phyloP scores from a whole-genome alignment of 2,888 invertebrate species.

The Diogma glabrata region DNA sequence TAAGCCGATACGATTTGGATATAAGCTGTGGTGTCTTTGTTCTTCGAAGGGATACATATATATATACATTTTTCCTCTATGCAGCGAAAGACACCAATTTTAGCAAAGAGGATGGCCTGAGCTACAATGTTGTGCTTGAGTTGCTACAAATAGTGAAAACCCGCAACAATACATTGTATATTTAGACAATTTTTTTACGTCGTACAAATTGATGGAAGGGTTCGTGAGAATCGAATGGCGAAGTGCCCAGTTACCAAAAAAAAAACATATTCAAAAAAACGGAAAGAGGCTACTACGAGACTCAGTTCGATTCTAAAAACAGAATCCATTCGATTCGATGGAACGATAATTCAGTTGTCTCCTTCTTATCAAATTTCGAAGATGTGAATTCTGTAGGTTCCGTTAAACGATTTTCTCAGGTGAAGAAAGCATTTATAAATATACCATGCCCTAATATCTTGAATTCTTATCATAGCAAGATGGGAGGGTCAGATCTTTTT shows the following conservation, averaged over 20 bases:
- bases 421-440: neutral
- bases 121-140: too few relatives aligned
- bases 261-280: neutral
- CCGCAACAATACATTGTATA: too few relatives aligned
- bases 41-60: neutral
- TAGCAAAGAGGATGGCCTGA: neutral
- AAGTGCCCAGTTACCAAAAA: neutral
- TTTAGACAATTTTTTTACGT: too few relatives aligned
- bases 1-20: neutral
- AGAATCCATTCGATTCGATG: neutral
- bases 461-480: too few relatives aligned
- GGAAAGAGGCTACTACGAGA: neutral
- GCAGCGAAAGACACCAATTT: neutral
- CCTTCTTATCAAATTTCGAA: neutral
- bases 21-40: neutral
- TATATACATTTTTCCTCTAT: neutral
- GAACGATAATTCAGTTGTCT: neutral
- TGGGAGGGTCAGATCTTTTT: conserved; percentile 3
- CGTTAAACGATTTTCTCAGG: neutral
- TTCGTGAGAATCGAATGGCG: neutral
- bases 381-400: neutral
- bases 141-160: neutral
- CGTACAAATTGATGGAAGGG: neutral
- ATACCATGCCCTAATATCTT: too few relatives aligned
- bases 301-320: neutral